Conservation (phyloP, 2,888 invertebrate genomes). For the Latheticus oryzae region DNA sequence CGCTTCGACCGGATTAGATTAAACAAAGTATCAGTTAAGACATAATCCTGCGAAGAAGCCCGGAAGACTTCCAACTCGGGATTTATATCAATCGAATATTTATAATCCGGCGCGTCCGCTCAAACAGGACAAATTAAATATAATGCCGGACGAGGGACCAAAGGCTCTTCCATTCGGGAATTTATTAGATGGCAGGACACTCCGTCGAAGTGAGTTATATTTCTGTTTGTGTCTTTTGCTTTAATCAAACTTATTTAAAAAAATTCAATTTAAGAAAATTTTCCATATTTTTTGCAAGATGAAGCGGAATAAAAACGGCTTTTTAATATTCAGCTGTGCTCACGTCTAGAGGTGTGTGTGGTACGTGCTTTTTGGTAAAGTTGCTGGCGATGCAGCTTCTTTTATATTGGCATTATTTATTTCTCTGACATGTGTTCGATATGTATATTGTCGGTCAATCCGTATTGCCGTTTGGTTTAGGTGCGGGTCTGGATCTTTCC, state of each 20-base stretch:
- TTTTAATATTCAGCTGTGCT: slow-evolving; percentile 29
- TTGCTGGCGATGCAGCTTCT: slow-evolving; percentile 46
- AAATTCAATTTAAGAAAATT: too few species aligned
- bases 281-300: slow-evolving; percentile 21
- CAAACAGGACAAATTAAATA: slow-evolving; percentile 61
- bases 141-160: slow-evolving; percentile 51
- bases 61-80: slow-evolving; percentile 40
- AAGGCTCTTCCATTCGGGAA: too few species aligned
- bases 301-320: slow-evolving; percentile 23
- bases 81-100: slow-evolving; percentile 62
- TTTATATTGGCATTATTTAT: slow-evolving; percentile 64
- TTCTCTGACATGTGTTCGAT: slow-evolving; percentile 65
- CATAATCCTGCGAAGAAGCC: slow-evolving; percentile 33
- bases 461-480: slow-evolving; percentile 53
- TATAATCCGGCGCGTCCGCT: slow-evolving; percentile 57
- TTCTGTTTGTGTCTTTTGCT: slow-evolving; percentile 28
- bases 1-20: slow-evolving; percentile 56
- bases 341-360: slow-evolving; percentile 37
- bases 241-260: slow-evolving; percentile 3
- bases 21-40: slow-evolving; percentile 59
- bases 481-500: slow-evolving; percentile 50
- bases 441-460: slow-evolving; percentile 66
- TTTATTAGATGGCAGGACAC: slow-evolving; percentile 34
- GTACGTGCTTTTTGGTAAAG: slow-evolving; percentile 45
- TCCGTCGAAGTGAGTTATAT: slow-evolving; percentile 36